These are phyloP conservation scores for Zaprionus lineosus DNA, from an alignment of 2,888 invertebrate species.

Conservation along the genomic window DNA sequence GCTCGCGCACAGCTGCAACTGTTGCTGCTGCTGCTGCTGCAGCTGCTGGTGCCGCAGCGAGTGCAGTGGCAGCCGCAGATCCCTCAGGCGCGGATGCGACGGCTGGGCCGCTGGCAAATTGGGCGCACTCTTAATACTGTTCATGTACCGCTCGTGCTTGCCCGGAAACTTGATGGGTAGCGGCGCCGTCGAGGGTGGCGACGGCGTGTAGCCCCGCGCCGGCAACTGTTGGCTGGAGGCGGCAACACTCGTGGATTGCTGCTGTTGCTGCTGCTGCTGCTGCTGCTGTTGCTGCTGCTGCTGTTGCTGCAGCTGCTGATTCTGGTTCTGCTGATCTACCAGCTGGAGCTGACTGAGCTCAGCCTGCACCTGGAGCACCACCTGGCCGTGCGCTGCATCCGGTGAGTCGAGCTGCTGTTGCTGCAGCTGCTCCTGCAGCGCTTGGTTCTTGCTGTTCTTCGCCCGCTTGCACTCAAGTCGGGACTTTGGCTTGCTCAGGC, in stretches of 20 bases:
- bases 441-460: constrained; percentile 82
- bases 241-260: constrained; percentile 8
- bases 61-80: constrained; percentile 89
- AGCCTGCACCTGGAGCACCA: constrained; percentile 76
- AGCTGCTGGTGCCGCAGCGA: constrained; percentile 84
- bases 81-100: constrained; percentile 88
- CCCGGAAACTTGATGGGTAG: constrained; percentile 90
- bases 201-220: constrained; percentile 89
- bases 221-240: constrained; percentile 86
- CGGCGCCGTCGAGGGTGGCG: constrained; percentile 93
- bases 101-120: constrained; percentile 88
- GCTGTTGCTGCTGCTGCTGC: neutral
- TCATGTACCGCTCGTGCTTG: constrained; percentile 87
- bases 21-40: constrained; percentile 68
- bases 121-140: constrained; percentile 91
- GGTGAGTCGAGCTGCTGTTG: constrained; percentile 39
- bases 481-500: constrained; percentile 47
- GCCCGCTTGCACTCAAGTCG: constrained; percentile 80
- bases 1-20: constrained; percentile 56
- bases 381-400: constrained; percentile 52
- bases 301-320: constrained; percentile 58
- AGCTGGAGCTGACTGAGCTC: constrained; percentile 86
- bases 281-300: constrained; percentile 2
- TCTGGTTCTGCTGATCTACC: constrained; percentile 81
- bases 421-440: constrained; percentile 72